Evolutionary conservation across 2,797 vertebrate species (phyloP).

Genomic region (Gephyroberyx darwinii): DNA sequence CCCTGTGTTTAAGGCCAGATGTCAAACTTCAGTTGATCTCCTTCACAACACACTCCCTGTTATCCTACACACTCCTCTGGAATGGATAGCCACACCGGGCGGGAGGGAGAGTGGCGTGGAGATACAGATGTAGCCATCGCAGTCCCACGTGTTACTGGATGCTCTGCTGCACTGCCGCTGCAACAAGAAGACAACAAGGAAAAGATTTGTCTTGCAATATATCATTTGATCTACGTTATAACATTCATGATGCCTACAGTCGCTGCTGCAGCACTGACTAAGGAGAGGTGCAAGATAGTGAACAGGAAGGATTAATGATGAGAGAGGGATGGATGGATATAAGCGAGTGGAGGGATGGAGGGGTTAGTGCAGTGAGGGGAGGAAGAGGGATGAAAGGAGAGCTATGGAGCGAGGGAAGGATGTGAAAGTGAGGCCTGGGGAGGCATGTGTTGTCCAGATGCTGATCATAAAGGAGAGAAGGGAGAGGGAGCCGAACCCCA

Average conservation of each 20-base stretch:
- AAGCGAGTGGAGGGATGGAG: background rate
- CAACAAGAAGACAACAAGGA: background rate
- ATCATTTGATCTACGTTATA: background rate
- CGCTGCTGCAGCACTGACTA: background rate
- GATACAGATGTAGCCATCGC: background rate
- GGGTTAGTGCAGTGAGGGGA: background rate
- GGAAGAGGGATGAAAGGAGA: constrained; percentile 10
- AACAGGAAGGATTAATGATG: background rate
- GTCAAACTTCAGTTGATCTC: constrained; percentile 39
- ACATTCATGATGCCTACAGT: background rate
- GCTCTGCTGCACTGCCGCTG: background rate
- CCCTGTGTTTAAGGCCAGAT: constrained; percentile 63
- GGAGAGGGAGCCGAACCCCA: constrained; percentile 44
- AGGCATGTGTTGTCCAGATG: constrained; percentile 83
- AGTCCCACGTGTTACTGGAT: background rate
- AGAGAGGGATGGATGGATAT: background rate
- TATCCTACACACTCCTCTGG: constrained; percentile 41
- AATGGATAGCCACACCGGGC: constrained; percentile 10
- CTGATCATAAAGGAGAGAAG: constrained; percentile 54
- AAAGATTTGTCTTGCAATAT: background rate
- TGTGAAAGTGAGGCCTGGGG: constrained; percentile 57
- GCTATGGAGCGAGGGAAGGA: constrained; percentile 15
- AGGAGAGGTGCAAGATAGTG: background rate
- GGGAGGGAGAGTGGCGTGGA: constrained; percentile 11
- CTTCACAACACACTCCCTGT: constrained; percentile 42